These are phyloP conservation scores for Turdus rufiventris DNA, from an alignment of 2,113 vertebrate genomes.

Conservation along the genomic window DNA sequence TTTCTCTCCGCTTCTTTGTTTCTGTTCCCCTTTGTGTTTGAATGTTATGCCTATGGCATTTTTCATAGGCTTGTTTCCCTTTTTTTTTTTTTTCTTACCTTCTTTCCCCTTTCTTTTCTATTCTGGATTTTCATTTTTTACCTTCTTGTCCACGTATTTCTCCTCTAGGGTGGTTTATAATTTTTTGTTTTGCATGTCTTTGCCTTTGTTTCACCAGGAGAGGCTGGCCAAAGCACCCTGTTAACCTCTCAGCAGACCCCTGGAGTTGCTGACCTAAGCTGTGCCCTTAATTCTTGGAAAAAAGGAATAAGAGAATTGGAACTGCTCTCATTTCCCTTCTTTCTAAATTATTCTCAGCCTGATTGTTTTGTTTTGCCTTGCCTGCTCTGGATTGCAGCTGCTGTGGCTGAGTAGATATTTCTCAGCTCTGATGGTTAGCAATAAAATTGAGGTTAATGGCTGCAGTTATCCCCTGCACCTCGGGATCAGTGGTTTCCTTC, in stretches of 20 bases:
- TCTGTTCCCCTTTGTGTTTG: conserved; percentile 30
- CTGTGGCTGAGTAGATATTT: not conserved
- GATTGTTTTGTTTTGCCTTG: not conserved
- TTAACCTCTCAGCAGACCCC: not conserved
- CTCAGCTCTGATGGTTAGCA: not conserved
- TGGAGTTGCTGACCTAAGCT: not conserved
- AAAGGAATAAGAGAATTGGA: not conserved
- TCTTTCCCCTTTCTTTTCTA: not conserved
- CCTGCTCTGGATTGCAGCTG: not conserved
- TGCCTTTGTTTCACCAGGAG: not conserved
- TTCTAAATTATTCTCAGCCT: not conserved
- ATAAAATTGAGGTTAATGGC: not conserved
- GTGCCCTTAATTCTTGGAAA: not conserved
- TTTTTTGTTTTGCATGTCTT: not conserved
- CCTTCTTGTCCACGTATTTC: not conserved
- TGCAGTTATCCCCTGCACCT: not conserved
- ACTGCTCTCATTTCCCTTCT: not conserved
- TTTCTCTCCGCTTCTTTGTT: not conserved
- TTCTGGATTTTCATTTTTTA: not conserved
- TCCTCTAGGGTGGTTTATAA: not conserved
- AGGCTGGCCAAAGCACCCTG: not conserved
- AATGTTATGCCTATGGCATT: not conserved
- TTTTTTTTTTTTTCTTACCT: not conserved
- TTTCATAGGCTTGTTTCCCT: not conserved
- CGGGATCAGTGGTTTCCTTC: fast-evolving